Evolutionary conservation across 2,113 vertebrate genomes (phyloP).

Genomic region (Hydrolagus affinis): DNA sequence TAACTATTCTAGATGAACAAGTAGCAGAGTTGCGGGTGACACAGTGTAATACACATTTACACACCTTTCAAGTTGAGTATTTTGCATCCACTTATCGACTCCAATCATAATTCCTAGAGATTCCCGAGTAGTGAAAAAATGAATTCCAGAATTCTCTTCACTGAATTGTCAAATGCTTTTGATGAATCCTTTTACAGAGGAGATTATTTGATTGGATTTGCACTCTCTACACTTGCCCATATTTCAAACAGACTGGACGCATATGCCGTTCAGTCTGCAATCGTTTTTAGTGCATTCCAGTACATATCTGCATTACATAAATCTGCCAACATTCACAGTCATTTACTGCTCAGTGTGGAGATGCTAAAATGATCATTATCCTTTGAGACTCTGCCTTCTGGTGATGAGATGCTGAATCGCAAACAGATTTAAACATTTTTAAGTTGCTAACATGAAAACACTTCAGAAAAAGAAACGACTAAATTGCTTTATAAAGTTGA

Average conservation of each 20-base stretch:
- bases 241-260: not conserved
- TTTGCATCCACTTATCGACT: too few species aligned
- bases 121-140: too few species aligned
- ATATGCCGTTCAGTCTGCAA: not conserved
- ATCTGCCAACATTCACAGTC: not conserved
- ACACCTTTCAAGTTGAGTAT: too few species aligned
- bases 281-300: not conserved
- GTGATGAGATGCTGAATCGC: not conserved
- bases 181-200: too few species aligned
- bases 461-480: not conserved
- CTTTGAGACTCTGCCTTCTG: not conserved
- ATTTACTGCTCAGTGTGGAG: not conserved
- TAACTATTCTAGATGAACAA: too few species aligned
- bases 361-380: not conserved
- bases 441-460: not conserved
- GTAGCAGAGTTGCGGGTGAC: too few species aligned
- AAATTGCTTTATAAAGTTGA: not conserved
- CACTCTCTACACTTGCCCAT: not conserved
- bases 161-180: too few species aligned
- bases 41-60: too few species aligned
- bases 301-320: not conserved
- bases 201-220: not conserved
- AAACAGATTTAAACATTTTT: not conserved
- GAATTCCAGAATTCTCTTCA: too few species aligned
- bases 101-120: too few species aligned